A percentile compares a stretch with the other conserved stretches of the same genome.
These are phyloP conservation scores for Poecilus cupreus DNA, from an alignment of 2,888 invertebrate genomes.

Conservation along the genomic window DNA sequence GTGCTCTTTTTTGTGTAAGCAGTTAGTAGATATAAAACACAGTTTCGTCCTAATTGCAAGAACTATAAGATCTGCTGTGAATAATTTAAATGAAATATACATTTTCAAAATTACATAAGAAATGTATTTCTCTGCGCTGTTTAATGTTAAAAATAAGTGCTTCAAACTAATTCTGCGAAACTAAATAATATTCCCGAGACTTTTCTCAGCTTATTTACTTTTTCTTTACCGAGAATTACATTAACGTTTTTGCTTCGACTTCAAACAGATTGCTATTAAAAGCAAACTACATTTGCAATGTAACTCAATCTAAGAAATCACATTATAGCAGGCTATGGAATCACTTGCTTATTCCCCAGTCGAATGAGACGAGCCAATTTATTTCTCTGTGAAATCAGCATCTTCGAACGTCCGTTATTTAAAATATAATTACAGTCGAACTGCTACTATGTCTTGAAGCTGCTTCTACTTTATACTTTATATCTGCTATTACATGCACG, in stretches of 20 bases:
- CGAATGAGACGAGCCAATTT: constrained; percentile 13
- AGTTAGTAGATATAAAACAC: no score
- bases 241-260: constrained; percentile 34
- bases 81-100: no score
- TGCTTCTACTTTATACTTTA: no score
- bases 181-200: not conserved
- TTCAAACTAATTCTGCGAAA: not conserved
- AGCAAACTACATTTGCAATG: constrained; percentile 43
- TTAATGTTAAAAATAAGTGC: not conserved
- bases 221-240: constrained; percentile 14
- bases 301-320: constrained; percentile 43
- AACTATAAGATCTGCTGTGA: no score
- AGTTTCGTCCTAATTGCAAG: no score
- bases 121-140: no score
- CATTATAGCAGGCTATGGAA: constrained; percentile 15
- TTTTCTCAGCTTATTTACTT: not conserved
- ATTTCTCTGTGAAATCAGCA: constrained; percentile 19
- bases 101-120: no score
- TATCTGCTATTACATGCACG: no score
- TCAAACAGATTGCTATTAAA: constrained; percentile 52
- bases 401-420: not conserved
- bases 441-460: not conserved
- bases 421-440: not conserved
- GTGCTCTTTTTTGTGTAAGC: no score
- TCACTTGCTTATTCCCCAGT: not conserved